Conservation (phyloP, 2,888 invertebrate species). For the Drosophila nr. perissopoda region DNA sequence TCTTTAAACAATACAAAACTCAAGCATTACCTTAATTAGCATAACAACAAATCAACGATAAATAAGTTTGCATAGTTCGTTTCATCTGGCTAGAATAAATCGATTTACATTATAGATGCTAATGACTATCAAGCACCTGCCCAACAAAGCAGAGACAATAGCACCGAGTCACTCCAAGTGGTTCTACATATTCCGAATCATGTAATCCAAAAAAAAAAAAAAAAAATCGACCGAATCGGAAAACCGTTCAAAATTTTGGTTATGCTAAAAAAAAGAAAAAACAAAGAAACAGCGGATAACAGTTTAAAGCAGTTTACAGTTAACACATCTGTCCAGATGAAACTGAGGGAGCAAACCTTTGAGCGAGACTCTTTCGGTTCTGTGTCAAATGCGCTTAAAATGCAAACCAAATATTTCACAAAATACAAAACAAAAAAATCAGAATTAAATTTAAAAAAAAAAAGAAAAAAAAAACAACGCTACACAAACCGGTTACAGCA, state of each 20-base stretch:
- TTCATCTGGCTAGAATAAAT: constrained; percentile 3
- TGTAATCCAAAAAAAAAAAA: constrained; percentile 7
- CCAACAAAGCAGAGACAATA: constrained; percentile 21
- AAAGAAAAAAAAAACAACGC: constrained; percentile 12
- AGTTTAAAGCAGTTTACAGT: constrained; percentile 36
- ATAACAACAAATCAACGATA: constrained; percentile 11
- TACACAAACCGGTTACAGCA: constrained; percentile 69
- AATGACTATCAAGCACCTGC: constrained; percentile 32
- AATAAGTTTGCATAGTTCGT: background rate
- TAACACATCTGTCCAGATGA: constrained; percentile 29
- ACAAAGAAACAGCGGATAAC: background rate
- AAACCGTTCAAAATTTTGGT: constrained; percentile 12
- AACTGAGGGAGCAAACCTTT: constrained; percentile 21
- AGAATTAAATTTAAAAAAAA: constrained; percentile 56
- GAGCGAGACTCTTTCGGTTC: constrained; percentile 20
- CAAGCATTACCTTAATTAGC: constrained; percentile 5
- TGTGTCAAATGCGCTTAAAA: constrained; percentile 73
- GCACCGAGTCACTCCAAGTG: background rate
- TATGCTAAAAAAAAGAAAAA: background rate
- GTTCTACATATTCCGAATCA: constrained; percentile 2
- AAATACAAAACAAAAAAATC: constrained; percentile 19
- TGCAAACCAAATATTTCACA: constrained; percentile 62
- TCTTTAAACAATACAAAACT: background rate
- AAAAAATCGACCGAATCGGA: constrained; percentile 7
- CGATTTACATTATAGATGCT: constrained; percentile 32